Base-by-base conservation (phyloP, 2,888 invertebrate genomes). In the Trachelus tabidus region DNA sequence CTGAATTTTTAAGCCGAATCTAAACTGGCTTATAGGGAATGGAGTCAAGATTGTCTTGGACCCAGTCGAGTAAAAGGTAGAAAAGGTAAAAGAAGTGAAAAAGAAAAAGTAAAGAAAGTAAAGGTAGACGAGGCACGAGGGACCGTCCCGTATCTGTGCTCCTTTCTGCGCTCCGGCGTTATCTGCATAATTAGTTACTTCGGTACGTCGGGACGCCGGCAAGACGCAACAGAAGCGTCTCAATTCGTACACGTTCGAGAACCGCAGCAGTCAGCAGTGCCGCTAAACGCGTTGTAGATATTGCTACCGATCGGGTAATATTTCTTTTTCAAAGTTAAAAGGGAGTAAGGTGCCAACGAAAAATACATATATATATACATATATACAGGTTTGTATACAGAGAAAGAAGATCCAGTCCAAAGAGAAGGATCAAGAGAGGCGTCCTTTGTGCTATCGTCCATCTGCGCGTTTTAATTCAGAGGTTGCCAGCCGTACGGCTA, bases 151-250 rank as follows among this genome's bases (percentile, higher is more conserved):
- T 87, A 86, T 86, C 86, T 86, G 80, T 83, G 84, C 80, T 76
- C 79, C 82, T 88, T 83, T 84, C 84, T 79, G 83, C 83, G 83
- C 83, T 80, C 82, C 83, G 75, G 78, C 81, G 84, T 88, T 89
- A 88, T 89, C 88, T 87, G 85, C 85, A 87, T 89, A 89, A 87
- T 89, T 89, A 89, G 87, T 88, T 87, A 87, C 85, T 87, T 74
- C 75, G 82, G 82, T 85, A 82, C 73, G 35, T 82, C 80, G 81
- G 79, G 81, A 82, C 80, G 77, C 73, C 79, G 82, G 83, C 77
- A 84, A 84, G 85, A 80, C 30, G 12, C 74, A 37, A 33, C 75
- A 30, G 75, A 84, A 86, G 87, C 85, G 85, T 87, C 86, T 88
- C 87, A 87, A 88, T 88, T 84, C 85, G 85, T 83, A 82, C 69